Evolutionary conservation across 35 echinoderm and acorn worm genomes (phyloP), one percentile per base, ranked within the genome.

Genomic region (Antedon bifida): DNA sequence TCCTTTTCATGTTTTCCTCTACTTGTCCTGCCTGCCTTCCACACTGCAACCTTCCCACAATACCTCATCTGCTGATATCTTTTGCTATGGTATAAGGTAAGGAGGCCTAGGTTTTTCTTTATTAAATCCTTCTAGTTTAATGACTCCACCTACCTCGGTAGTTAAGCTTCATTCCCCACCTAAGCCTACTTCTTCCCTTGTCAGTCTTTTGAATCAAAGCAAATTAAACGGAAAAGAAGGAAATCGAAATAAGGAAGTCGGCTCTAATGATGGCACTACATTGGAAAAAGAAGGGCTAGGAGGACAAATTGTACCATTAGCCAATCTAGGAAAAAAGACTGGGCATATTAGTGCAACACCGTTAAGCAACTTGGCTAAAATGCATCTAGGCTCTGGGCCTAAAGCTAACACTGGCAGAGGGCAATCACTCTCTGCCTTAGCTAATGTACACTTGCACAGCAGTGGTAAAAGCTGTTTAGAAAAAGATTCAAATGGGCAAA

Each of bases 51-150:
- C 51, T 64, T 64, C 51, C 51, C 51, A 64, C 51, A 64, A 64
- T 64, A 64, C 51, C 51, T 64, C 39, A 44, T 44, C 51, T 64
- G 51, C 26, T 26, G 51, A 64, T 80, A 38, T 38, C 26, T 36
- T 36, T 80, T 14, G 78, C 78, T 38, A 17, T 36, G 78, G 78
- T 64, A 64, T 80, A 80, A 80, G 78, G 78, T 80, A 80, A 80
- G 78, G 36, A 80, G n/a, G 34, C 78, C 17, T 38, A 80, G 34
- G 34, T 2, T 64, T 64, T 64, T 64, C 51, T 64, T 64, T 64
- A 2, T 64, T 64, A 64, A 64, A 64, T 64, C 26, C 51, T 64
- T 19, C 51, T 64, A 64, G 19, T 11, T 26, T 64, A 64, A 21
- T 2, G 23, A 64, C 9, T 64, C 9, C 9, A 64, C 51, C 51